Conservation (phyloP, 1,140 invertebrate species). For the Himalopsyche phryganea region DNA sequence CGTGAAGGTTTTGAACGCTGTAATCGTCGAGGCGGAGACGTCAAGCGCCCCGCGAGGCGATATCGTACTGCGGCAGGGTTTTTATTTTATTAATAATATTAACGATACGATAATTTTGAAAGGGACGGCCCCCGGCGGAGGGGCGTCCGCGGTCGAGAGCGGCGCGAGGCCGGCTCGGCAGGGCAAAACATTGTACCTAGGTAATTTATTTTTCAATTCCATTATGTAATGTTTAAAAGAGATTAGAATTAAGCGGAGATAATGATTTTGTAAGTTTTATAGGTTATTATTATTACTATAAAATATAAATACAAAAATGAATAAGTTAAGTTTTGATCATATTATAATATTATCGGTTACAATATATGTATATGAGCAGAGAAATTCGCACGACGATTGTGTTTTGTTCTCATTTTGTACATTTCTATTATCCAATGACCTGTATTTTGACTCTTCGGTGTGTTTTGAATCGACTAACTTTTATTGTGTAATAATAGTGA, state of each 20-base stretch:
- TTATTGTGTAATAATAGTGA: too few relatives aligned
- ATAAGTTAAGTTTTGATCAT: conserved; percentile 32
- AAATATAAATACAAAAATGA: conserved; percentile 1
- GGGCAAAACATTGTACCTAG: conserved; percentile 54
- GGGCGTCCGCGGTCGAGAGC: background rate
- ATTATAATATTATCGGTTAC: conserved; percentile 29
- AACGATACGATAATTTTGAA: too few relatives aligned
- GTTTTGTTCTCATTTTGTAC: too few relatives aligned
- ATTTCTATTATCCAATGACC: too few relatives aligned
- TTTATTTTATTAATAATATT: too few relatives aligned
- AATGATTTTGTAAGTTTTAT: conserved; percentile 55
- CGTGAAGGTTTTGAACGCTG: too few relatives aligned
- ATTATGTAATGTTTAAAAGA: conserved; percentile 49
- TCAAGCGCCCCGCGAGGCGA: too few relatives aligned
- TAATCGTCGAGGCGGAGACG: too few relatives aligned
- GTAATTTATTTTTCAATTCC: conserved; percentile 59
- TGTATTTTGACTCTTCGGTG: too few relatives aligned
- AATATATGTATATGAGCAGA: conserved; percentile 25
- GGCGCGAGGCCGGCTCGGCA: conserved; percentile 12
- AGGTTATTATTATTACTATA: conserved; percentile 42
- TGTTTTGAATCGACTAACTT: too few relatives aligned
- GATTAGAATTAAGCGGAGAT: conserved; percentile 44
- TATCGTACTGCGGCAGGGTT: too few relatives aligned
- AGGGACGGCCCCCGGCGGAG: background rate
- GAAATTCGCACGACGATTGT: background rate